Evolutionary conservation across 2,797 vertebrate genomes (phyloP), one percentile per base, ranked within the genome.

Genomic region (Cyclura pinguis): DNA sequence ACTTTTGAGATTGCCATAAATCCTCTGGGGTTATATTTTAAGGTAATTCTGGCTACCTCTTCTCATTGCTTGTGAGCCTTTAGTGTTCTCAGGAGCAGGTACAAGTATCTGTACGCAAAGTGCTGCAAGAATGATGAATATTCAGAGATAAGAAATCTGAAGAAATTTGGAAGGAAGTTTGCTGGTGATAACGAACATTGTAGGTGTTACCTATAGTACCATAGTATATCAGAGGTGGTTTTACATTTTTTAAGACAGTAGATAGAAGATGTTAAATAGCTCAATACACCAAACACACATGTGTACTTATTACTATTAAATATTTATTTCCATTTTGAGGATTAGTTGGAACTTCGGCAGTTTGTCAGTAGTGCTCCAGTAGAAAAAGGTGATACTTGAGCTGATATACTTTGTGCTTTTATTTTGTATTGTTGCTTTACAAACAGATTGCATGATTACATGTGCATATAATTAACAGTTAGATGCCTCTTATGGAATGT

Each of bases 401-500:
- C 88, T 93, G 38, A 55, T 69, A 80, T n/a, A 91, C 0, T 32
- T 27, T 84, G 38, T 69, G 42, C 14, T 73, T 73, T 24, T 85
- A n/a, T 24, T 73, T 55, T 22, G 50, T 52, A 24, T 5, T 7
- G 0, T 27, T 10, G 67, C 93, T 90, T 87, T 55, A 59, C 29
- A 10, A 90, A 84, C 91, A 91, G 92, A n/a, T 24, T 88, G 91
- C 88, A 52, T 88, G 91, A 73, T 93, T 85, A 57, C 29, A 91
- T 77, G 29, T 85, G 89, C 52, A 92, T 95, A 92, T 93, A 95
- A 91, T 89, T 78, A 93, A 10, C 94, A 86, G 55, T 94, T 83
- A 91, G 64, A 64, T 67, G 35, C 22, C 67, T 8, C 91, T 59
- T 84, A 83, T 13, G 80, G 81, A 86, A 42, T 95, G 93, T 96